A percentile compares a stretch with the other conserved stretches of the same genome.
Evolutionary conservation across 2,113 vertebrate genomes (phyloP).

Genomic region (Nannobrachium achirus): DNA sequence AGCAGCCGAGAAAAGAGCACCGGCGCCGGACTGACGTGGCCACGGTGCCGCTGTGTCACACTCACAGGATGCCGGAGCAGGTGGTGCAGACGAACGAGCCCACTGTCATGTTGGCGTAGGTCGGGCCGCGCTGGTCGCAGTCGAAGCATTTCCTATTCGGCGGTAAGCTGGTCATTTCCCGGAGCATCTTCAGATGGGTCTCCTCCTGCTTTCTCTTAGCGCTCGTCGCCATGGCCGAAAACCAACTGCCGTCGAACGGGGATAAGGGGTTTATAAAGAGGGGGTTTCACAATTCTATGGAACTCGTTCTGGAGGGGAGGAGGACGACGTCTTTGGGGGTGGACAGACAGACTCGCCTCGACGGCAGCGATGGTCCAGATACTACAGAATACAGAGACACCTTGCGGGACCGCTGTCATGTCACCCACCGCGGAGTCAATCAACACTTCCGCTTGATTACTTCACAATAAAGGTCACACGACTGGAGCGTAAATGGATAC

Average conservation of each 20-base stretch:
- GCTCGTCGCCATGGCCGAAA: slow-evolving; percentile 89
- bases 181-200: slow-evolving; percentile 96
- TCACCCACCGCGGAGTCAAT: too few relatives aligned
- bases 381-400: slow-evolving; percentile 46
- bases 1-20: not conserved
- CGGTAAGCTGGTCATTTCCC: slow-evolving; percentile 94
- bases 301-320: too few relatives aligned
- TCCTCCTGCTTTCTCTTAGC: slow-evolving; percentile 98
- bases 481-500: too few relatives aligned
- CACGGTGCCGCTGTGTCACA: slow-evolving; percentile 61
- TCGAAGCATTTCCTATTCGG: slow-evolving; percentile 98
- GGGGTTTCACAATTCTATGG: slow-evolving; percentile 1
- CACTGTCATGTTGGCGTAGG: slow-evolving; percentile 98
- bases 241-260: slow-evolving; percentile 16
- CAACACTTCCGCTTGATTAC: not conserved
- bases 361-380: slow-evolving; percentile 18
- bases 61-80: slow-evolving; percentile 97
- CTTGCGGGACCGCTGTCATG: slow-evolving; percentile 25
- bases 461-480: not conserved
- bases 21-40: too few relatives aligned
- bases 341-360: slow-evolving; percentile 36
- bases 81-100: slow-evolving; percentile 98
- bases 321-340: slow-evolving; percentile 35
- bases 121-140: slow-evolving; percentile 98
- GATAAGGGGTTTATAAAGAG: slow-evolving; percentile 31